Evolutionary conservation across 2,113 vertebrate species (phyloP).

Genomic region (Myanophis thanlyinensis): DNA sequence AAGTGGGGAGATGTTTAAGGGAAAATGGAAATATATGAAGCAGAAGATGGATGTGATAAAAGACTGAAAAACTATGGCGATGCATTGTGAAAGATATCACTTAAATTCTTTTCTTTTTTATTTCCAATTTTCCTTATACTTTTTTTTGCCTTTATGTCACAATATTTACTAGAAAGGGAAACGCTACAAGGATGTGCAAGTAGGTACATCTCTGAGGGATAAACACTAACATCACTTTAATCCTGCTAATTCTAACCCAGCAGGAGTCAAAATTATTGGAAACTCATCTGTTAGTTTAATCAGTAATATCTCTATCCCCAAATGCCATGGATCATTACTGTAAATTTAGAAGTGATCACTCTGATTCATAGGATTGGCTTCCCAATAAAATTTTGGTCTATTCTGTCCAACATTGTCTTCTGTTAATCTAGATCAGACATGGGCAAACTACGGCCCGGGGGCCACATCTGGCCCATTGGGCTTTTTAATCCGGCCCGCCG

Average conservation of each 20-base stretch:
- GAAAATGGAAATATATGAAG: neutral
- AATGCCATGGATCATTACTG: neutral
- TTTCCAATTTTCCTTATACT: neutral
- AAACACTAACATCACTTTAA: neutral
- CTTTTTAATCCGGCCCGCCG: too few species aligned
- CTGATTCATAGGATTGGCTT: neutral
- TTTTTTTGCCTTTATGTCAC: neutral
- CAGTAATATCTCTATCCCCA: neutral
- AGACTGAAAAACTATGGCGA: neutral
- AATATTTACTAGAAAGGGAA: neutral
- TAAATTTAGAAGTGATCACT: neutral
- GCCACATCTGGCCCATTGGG: too few species aligned
- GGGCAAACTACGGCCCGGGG: too few species aligned
- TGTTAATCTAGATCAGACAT: too few species aligned
- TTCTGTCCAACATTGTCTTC: neutral
- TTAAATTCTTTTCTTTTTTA: neutral
- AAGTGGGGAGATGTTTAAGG: neutral
- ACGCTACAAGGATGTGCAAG: neutral
- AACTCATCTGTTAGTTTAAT: neutral
- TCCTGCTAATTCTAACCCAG: neutral
- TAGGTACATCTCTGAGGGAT: neutral
- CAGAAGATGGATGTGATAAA: neutral
- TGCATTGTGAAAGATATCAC: neutral
- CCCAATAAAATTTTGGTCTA: neutral
- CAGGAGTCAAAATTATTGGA: neutral